These are phyloP conservation scores for Delichon dasypus DNA, from an alignment of 2,797 vertebrate genomes.

Conservation along the genomic window DNA sequence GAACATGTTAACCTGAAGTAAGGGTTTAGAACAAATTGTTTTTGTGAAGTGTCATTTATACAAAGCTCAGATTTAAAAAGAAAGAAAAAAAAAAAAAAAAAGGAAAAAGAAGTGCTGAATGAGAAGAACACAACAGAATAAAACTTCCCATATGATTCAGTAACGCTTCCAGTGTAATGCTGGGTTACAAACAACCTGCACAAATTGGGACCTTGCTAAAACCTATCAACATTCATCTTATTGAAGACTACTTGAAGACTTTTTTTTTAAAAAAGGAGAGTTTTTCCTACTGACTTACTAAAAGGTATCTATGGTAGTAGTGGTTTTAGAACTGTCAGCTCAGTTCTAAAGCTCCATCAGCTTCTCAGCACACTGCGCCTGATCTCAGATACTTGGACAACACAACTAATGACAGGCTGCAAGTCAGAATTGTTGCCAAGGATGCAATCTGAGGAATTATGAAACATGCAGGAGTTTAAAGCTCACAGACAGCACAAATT, in stretches of 20 bases:
- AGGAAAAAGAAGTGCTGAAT: neutral
- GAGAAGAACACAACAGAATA: neutral
- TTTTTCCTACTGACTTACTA: neutral
- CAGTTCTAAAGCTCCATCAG: neutral
- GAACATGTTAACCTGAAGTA: neutral
- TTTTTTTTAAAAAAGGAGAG: neutral
- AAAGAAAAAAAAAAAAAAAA: neutral
- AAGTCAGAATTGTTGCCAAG: conserved; percentile 37
- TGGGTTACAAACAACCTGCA: neutral
- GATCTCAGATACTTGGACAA: neutral
- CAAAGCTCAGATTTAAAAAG: neutral
- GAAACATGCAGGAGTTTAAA: conserved; percentile 12
- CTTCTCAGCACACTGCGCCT: neutral
- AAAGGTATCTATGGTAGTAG: neutral
- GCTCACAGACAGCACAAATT: conserved; percentile 6
- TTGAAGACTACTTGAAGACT: neutral
- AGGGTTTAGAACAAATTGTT: neutral
- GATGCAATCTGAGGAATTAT: neutral
- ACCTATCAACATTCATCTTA: neutral
- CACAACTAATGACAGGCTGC: neutral
- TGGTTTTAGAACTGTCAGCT: neutral
- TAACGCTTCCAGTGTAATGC: neutral
- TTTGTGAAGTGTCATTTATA: neutral
- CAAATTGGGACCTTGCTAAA: neutral
- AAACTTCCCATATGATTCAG: neutral